Conservation (phyloP, 2,797 vertebrate genomes). For the Chanos chanos region DNA sequence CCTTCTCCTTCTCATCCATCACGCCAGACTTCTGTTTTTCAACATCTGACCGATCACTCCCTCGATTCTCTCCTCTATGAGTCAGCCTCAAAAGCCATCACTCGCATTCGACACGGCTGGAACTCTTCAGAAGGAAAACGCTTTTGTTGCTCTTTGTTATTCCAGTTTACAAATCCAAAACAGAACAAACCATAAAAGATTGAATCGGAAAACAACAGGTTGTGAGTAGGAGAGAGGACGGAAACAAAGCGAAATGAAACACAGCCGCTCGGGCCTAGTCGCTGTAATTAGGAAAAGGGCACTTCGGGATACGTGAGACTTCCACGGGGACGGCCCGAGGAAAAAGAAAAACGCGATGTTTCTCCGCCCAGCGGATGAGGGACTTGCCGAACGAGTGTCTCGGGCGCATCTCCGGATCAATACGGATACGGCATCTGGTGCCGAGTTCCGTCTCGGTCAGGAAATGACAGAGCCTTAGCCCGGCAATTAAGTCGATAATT, state of each 20-base stretch:
- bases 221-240: too few relatives aligned
- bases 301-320: constrained; percentile 13
- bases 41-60: too few relatives aligned
- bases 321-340: constrained; percentile 21
- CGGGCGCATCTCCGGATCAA: constrained; percentile 23
- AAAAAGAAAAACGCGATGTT: constrained; percentile 31
- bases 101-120: too few relatives aligned
- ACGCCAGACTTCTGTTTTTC: constrained; percentile 14
- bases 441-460: neutral
- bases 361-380: constrained; percentile 18
- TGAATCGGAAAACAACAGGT: too few relatives aligned
- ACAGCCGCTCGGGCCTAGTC: neutral
- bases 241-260: neutral
- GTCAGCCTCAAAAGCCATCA: too few relatives aligned
- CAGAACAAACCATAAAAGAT: too few relatives aligned
- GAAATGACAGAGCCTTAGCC: constrained; percentile 2
- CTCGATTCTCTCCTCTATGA: too few relatives aligned
- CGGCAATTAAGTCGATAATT: constrained; percentile 19
- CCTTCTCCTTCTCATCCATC: constrained; percentile 1
- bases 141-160: too few relatives aligned
- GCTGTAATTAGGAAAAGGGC: too few relatives aligned
- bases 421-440: constrained; percentile 19
- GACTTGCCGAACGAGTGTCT: neutral
- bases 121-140: too few relatives aligned
- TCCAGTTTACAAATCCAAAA: too few relatives aligned